Percentiles rank a stretch among this genome's conserved stretches.
These are phyloP conservation scores for Zeuzera pyrina DNA, from an alignment of 2,888 invertebrate genomes.

Conservation along the genomic window DNA sequence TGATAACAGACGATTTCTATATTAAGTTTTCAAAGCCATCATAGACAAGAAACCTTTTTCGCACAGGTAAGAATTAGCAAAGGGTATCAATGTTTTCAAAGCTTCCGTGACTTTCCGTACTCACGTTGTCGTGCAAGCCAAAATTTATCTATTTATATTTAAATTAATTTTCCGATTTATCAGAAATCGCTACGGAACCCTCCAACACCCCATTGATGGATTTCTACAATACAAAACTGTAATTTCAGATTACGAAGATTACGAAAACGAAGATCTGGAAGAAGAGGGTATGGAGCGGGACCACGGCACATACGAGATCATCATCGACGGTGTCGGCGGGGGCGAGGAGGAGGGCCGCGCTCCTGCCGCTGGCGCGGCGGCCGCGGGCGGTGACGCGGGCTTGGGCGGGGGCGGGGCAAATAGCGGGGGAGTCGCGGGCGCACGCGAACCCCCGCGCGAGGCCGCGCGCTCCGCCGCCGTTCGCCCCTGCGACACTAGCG, in stretches of 20 bases:
- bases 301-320: conserved; percentile 61
- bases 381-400: conserved; percentile 38
- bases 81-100: too few species aligned
- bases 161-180: too few species aligned
- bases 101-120: too few species aligned
- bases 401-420: conserved; percentile 36
- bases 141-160: too few species aligned
- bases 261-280: conserved; percentile 51
- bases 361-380: conserved; percentile 30
- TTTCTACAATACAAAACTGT: background rate
- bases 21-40: too few species aligned
- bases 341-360: conserved; percentile 18
- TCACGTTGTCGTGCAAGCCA: too few species aligned
- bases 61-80: too few species aligned
- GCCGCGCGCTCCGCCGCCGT: conserved; percentile 73
- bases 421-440: conserved; percentile 24
- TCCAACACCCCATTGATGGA: too few species aligned
- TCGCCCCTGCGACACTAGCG: conserved; percentile 89
- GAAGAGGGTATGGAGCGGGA: conserved; percentile 48
- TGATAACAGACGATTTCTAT: too few species aligned
- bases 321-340: conserved; percentile 44
- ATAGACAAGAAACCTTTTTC: too few species aligned
- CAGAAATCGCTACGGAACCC: too few species aligned
- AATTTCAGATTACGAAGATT: conserved; percentile 54
- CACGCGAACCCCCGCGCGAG: conserved; percentile 63